Percentiles rank a stretch among this genome's conserved stretches.
Evolutionary conservation across 1,140 invertebrate species (phyloP).

Genomic region (Anastatus disparis): DNA sequence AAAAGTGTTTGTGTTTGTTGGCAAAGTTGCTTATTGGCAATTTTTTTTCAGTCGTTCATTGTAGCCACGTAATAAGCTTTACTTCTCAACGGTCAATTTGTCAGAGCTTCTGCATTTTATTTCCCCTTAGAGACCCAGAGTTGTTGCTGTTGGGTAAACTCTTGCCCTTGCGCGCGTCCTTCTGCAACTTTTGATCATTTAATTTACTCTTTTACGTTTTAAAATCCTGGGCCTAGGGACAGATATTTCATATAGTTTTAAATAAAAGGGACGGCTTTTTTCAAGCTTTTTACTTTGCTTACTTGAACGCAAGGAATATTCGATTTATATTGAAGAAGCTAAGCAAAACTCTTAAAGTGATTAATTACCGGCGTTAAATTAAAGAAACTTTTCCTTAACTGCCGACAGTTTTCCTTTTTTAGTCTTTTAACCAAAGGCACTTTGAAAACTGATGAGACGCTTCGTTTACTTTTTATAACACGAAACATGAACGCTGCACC

Average conservation of each 20-base stretch:
- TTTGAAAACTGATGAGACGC: slow-evolving; percentile 24
- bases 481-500: neutral
- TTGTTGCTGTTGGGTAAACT: neutral
- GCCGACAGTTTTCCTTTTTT: slow-evolving; percentile 16
- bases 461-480: slow-evolving; percentile 44
- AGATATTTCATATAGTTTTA: slow-evolving; percentile 50
- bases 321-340: slow-evolving; percentile 48
- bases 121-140: slow-evolving; percentile 35
- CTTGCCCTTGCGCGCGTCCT: slow-evolving; percentile 7
- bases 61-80: slow-evolving; percentile 50
- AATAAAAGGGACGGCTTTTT: too few species aligned
- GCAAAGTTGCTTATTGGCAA: neutral
- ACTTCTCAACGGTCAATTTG: slow-evolving; percentile 56
- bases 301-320: slow-evolving; percentile 45
- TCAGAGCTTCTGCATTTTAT: slow-evolving; percentile 52
- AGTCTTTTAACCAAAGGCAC: too few species aligned
- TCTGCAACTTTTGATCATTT: slow-evolving; percentile 56
- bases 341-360: slow-evolving; percentile 51
- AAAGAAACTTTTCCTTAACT: slow-evolving; percentile 39
- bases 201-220: slow-evolving; percentile 51
- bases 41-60: neutral
- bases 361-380: slow-evolving; percentile 52
- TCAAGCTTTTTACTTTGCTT: slow-evolving; percentile 19
- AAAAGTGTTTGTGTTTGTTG: too few species aligned
- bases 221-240: slow-evolving; percentile 49